Evolutionary conservation across 2,113 vertebrate genomes (phyloP).

Genomic region (Centrocercus urophasianus): DNA sequence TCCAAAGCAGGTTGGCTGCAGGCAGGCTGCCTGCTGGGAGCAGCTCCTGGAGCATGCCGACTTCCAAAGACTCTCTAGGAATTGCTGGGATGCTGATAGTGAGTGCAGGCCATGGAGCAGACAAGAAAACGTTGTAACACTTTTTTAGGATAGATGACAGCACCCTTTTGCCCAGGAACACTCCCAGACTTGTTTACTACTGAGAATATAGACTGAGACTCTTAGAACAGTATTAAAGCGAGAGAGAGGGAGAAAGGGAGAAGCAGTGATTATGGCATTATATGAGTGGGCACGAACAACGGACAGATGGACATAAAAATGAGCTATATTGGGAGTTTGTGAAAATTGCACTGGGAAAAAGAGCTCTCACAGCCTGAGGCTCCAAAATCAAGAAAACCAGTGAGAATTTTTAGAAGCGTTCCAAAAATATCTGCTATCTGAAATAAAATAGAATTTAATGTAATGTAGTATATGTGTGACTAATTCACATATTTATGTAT

Average conservation of each 20-base stretch:
- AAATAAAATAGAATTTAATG: background rate
- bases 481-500: background rate
- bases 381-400: background rate
- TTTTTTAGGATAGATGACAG: background rate
- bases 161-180: background rate
- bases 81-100: slow-evolving; percentile 26
- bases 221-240: background rate
- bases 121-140: background rate
- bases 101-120: background rate
- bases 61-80: slow-evolving; percentile 56
- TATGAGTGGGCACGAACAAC: background rate
- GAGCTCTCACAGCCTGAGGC: background rate
- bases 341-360: slow-evolving; percentile 3
- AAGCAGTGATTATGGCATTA: background rate
- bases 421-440: background rate
- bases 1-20: slow-evolving; percentile 63
- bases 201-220: background rate
- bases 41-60: slow-evolving; percentile 13
- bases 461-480: background rate
- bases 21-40: slow-evolving; percentile 60
- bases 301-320: slow-evolving; percentile 21
- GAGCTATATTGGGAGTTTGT: background rate
- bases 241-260: too few relatives aligned
- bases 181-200: background rate
- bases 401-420: background rate